Base-by-base conservation (phyloP, 2,797 vertebrate genomes). In the Melanotaenia nigrans region DNA sequence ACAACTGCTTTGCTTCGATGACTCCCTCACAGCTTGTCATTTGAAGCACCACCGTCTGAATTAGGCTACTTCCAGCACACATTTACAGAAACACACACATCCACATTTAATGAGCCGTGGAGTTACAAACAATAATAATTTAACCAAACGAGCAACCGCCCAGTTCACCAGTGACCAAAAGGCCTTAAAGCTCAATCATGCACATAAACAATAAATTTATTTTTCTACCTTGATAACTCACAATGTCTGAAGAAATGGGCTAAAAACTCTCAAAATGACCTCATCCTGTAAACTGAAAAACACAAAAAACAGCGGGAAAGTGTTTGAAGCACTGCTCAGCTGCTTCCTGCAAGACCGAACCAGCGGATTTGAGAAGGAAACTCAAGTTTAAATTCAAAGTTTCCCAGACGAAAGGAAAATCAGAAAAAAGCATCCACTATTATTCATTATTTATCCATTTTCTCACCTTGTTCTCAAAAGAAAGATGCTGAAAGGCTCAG, bases 11-110 rank as follows among this genome's bases (percentile, higher is more conserved):
- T 69, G 70, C 59, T 74, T 79, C 81, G 61, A 64, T 36, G 73
- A 73, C n/a, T 78, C n/a, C 51, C 55, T 55, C 1, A 79, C 55
- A 73, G 59, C 55, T 42, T 82, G 79, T 78, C 84, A 80, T 78
- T 83, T 69, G 69, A 88, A 79, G 76, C 55, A 16, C 55, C 62
- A 53, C 61, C 10, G 36, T 28, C 49, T 76, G 64, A 71, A 82
- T 74, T 56, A 78, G 49, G 5, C 56, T 60, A 30, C 40, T 49
- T n/a, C 35, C 53, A 28, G 65, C 24, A 62, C 65, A 68, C 59
- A 66, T 45, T 61, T n/a, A 42, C 16, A 78, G 51, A 55, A 55
- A 28, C 25, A 70, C 45, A 73, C 38, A 38, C 45, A 68, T 45
- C n/a, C 71, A 59, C 68, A 57, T 35, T 57, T 69, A 80, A 78